Base-by-base conservation (phyloP, 2,113 vertebrate genomes). In the Amazona vittata region DNA sequence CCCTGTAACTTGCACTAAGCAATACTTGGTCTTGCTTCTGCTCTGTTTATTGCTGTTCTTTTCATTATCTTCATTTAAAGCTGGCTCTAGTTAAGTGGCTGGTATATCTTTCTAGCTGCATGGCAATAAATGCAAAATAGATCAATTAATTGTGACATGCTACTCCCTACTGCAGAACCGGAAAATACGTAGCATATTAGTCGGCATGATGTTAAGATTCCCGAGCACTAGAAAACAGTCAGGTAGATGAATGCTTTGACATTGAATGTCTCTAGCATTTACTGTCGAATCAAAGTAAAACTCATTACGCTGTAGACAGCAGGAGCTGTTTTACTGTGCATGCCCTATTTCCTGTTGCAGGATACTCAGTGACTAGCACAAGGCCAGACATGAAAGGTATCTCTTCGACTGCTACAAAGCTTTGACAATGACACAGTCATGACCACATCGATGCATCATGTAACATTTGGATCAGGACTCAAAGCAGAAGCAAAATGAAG, bases 11-110 rank as follows among this genome's bases (percentile, higher is more conserved):
- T 60, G 41, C 35, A 65, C 39, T 49, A 55, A 65, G 35, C 44
- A 91, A 65, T 49, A 60, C 52, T 79, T 33, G 3, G 76, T 83
- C 67, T 73, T 80, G 18, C 46, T 91, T 83, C 82, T 93, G 59
- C 82, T 88, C 44, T 28, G 79, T 73, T 93, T 83, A 77, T 41
- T 78, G n/a, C 73, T 55, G n/a, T 11, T 83, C 11, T 39, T 95
- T 93, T 92, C 74, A 76, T 76, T 91, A 91, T 52, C 69, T 76
- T 84, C 83, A 94, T 93, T 93, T 89, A 91, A 93, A 82, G 65
- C 50, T 47, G 28, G 4, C 81, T 96, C 31, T 74, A 83, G 83
- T 89, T 85, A 87, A 96, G 76, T 35, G 7, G n/a, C 41, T 73
- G 63, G 52, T 49, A 22, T 50, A 57, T 71, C 71, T 89, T 93